These are phyloP conservation scores for Callocephalon fimbriatum DNA, from an alignment of 2,113 vertebrate genomes.

Conservation along the genomic window DNA sequence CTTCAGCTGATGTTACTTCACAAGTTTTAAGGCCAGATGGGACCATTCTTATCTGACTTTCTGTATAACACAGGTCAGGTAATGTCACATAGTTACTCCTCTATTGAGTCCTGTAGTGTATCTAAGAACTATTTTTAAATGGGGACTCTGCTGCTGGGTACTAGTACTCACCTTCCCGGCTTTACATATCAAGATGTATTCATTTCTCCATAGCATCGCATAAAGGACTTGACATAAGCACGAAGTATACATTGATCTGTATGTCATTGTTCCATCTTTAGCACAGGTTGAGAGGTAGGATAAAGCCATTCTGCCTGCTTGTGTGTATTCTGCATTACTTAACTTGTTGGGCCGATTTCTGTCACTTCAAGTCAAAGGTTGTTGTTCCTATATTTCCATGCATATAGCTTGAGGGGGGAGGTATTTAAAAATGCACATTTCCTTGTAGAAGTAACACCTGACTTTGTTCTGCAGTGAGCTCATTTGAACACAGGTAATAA, in stretches of 20 bases:
- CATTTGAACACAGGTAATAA: neutral
- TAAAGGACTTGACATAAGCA: slow-evolving; percentile 32
- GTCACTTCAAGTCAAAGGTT: neutral
- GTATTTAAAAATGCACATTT: neutral
- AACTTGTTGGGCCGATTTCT: neutral
- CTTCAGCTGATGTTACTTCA: slow-evolving; percentile 69
- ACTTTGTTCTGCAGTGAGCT: neutral
- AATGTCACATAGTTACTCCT: slow-evolving; percentile 66
- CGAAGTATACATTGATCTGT: neutral
- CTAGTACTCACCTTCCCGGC: neutral
- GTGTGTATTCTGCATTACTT: neutral
- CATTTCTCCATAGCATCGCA: slow-evolving; percentile 64
- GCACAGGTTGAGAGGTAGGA: neutral
- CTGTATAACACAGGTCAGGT: slow-evolving; percentile 64
- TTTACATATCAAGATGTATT: slow-evolving; percentile 17
- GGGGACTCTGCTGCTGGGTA: slow-evolving; percentile 48
- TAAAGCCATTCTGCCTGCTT: slow-evolving; percentile 22
- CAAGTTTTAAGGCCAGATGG: slow-evolving; percentile 66
- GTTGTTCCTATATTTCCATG: neutral
- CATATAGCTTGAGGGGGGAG: neutral
- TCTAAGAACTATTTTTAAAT: slow-evolving; percentile 19
- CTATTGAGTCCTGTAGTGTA: slow-evolving; percentile 42
- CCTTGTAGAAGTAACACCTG: neutral
- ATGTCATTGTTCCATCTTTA: slow-evolving; percentile 33
- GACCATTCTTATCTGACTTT: slow-evolving; percentile 66